Evolutionary conservation across 2,797 vertebrate species (phyloP).

Genomic region (Dipus sagitta): DNA sequence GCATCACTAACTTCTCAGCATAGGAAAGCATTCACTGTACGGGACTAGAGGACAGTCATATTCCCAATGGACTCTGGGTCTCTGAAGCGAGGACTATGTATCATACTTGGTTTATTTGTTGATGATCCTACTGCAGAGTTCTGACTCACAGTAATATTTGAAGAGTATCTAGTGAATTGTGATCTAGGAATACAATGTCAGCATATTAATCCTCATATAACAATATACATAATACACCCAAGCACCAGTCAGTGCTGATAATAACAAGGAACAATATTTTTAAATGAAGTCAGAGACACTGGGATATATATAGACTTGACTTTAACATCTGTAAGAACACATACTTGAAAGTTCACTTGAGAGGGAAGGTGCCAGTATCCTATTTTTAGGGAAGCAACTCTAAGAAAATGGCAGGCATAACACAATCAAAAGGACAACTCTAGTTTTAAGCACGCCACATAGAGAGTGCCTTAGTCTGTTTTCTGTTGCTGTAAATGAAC

Average conservation of each 20-base stretch:
- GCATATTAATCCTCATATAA: background rate
- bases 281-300: background rate
- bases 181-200: background rate
- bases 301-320: background rate
- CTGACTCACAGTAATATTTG: background rate
- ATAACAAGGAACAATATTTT: background rate
- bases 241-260: background rate
- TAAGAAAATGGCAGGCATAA: background rate
- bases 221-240: background rate
- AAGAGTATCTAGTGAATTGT: background rate
- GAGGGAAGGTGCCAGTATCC: background rate
- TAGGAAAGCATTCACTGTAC: background rate
- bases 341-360: background rate
- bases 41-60: background rate
- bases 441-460: background rate
- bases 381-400: background rate
- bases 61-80: background rate
- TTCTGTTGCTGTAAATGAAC: background rate
- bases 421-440: background rate
- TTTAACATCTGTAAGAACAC: background rate
- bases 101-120: slow-evolving; percentile 1
- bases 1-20: background rate
- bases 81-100: background rate
- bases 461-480: too few relatives aligned
- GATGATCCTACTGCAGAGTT: background rate